Percentiles rank a stretch among this genome's conserved stretches.
Evolutionary conservation across 2,113 vertebrate genomes (phyloP).

Genomic region (Seriola quinqueradiata): DNA sequence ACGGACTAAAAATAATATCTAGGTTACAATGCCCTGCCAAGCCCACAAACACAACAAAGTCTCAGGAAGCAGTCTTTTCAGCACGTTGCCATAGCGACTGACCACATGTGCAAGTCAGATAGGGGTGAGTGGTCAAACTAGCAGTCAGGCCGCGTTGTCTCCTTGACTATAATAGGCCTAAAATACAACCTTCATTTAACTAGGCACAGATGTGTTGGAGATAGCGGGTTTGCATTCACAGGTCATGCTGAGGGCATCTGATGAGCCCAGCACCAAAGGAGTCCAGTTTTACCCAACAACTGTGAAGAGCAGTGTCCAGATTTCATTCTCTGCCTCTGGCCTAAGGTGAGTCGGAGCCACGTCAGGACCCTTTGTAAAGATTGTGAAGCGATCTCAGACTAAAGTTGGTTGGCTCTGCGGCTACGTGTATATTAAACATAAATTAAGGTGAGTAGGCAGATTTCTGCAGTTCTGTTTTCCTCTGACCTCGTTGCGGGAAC

Average conservation of each 20-base stretch:
- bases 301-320: neutral
- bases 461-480: neutral
- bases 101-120: slow-evolving; percentile 79
- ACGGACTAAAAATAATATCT: slow-evolving; percentile 84
- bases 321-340: neutral
- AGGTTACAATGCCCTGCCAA: slow-evolving; percentile 79
- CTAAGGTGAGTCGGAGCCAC: neutral
- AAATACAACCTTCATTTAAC: slow-evolving; percentile 79
- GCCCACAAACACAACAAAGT: slow-evolving; percentile 77
- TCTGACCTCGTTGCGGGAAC: neutral
- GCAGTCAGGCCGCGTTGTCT: slow-evolving; percentile 76
- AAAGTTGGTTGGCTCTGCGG: neutral
- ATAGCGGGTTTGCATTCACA: slow-evolving; percentile 56
- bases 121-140: slow-evolving; percentile 80
- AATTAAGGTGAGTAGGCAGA: neutral
- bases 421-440: neutral
- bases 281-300: neutral
- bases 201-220: slow-evolving; percentile 73
- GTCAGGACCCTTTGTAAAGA: slow-evolving; percentile 1
- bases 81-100: slow-evolving; percentile 68
- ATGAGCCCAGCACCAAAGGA: slow-evolving; percentile 29
- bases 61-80: slow-evolving; percentile 77
- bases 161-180: slow-evolving; percentile 75
- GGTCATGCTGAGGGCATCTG: slow-evolving; percentile 67
- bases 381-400: neutral